Conservation (phyloP, 2,888 invertebrate genomes). For the Rhogogaster chlorosoma region DNA sequence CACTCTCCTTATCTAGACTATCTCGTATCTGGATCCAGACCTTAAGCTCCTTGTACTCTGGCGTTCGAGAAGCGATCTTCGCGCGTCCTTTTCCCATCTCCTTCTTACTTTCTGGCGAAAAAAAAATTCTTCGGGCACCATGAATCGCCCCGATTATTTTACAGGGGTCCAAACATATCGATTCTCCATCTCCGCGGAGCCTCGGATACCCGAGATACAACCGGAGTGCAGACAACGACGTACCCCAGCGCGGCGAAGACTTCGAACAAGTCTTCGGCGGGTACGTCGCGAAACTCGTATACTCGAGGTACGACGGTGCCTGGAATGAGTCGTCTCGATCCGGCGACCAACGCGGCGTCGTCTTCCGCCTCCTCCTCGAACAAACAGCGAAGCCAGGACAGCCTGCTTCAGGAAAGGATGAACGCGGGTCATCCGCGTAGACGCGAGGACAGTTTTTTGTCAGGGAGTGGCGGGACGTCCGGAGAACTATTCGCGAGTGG, state of each 20-base stretch:
- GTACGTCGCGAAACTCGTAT: slow-evolving; percentile 60
- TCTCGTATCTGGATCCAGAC: not conserved
- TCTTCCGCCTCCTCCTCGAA: slow-evolving; percentile 67
- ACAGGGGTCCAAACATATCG: slow-evolving; percentile 80
- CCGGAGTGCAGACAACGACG: slow-evolving; percentile 74
- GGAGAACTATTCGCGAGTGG: slow-evolving; percentile 78
- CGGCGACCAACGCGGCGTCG: slow-evolving; percentile 53
- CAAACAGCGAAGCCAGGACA: slow-evolving; percentile 61
- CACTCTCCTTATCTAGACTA: slow-evolving; percentile 18
- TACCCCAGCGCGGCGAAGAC: slow-evolving; percentile 66
- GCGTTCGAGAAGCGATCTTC: not conserved
- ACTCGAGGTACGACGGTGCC: slow-evolving; percentile 70
- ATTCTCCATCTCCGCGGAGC: slow-evolving; percentile 80
- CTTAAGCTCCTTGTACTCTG: not conserved
- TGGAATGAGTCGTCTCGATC: slow-evolving; percentile 69
- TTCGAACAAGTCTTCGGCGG: slow-evolving; percentile 65
- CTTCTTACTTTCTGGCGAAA: not conserved
- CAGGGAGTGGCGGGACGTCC: slow-evolving; percentile 76
- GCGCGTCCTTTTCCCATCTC: not conserved
- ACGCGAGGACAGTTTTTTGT: slow-evolving; percentile 71
- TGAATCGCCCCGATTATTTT: not conserved
- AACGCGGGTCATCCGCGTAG: slow-evolving; percentile 60
- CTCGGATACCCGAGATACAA: slow-evolving; percentile 80
- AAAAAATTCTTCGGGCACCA: not conserved
- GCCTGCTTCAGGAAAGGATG: slow-evolving; percentile 53